phyloP scores from a whole-genome alignment of 2,888 invertebrate genomes.

The Acholoe squamosa region DNA sequence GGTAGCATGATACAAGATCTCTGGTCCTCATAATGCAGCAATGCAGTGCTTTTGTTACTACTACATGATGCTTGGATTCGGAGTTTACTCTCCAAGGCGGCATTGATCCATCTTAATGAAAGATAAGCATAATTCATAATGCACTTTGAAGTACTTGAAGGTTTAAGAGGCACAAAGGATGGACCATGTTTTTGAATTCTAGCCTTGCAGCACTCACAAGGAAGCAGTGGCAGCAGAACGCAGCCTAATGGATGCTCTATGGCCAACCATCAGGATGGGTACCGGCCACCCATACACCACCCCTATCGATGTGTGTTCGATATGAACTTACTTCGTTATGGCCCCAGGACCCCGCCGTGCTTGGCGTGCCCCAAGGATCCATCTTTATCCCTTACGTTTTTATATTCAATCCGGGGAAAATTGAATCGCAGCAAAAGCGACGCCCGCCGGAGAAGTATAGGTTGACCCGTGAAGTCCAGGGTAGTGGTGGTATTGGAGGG shows the following conservation, averaged over 20 bases:
- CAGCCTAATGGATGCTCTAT: conserved; percentile 11
- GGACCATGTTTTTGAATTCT: conserved; percentile 16
- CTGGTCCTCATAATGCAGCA: too few relatives aligned
- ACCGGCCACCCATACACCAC: not conserved
- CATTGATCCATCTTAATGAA: too few relatives aligned
- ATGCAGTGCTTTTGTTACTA: too few relatives aligned
- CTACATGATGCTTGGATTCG: too few relatives aligned
- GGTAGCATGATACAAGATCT: too few relatives aligned
- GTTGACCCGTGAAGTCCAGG: not conserved
- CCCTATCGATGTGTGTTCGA: conserved; percentile 39
- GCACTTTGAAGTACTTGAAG: too few relatives aligned
- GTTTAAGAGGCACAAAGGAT: too few relatives aligned
- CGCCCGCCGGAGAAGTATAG: not conserved
- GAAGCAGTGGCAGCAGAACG: not conserved
- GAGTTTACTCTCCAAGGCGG: too few relatives aligned
- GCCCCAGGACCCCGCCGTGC: not conserved
- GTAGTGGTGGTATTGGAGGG: too few relatives aligned
- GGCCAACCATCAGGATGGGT: not conserved
- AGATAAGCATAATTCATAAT: too few relatives aligned
- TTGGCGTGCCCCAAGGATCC: not conserved
- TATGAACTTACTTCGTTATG: conserved; percentile 44
- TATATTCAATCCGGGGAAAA: conserved; percentile 1
- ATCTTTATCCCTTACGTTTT: conserved; percentile 25
- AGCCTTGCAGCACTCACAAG: not conserved
- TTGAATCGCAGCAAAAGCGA: not conserved